phyloP scores from a whole-genome alignment of 2,888 invertebrate genomes.

The Scrobipalpa costella region DNA sequence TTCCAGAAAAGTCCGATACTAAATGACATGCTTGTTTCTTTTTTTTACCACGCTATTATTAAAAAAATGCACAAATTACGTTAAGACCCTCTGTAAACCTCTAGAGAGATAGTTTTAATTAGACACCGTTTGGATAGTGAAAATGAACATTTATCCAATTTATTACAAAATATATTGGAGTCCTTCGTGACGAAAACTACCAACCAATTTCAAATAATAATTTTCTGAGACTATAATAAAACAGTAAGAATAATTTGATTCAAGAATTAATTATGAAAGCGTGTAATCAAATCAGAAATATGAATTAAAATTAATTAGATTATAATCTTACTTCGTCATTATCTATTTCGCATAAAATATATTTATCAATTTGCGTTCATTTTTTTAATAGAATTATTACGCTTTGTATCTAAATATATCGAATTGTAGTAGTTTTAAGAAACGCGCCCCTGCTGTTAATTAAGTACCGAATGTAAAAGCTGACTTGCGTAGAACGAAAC shows the following conservation, averaged over 20 bases:
- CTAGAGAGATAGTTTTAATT: constrained; percentile 29
- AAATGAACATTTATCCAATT: not conserved
- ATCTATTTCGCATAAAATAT: not conserved
- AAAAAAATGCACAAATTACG: not conserved
- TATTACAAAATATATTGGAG: not conserved
- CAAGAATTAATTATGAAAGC: not conserved
- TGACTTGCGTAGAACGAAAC: not conserved
- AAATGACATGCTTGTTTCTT: too few relatives aligned
- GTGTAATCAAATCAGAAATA: not conserved
- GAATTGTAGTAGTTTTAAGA: too few relatives aligned
- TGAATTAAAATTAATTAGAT: constrained; percentile 1
- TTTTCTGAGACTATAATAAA: not conserved
- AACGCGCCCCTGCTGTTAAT: constrained; percentile 48
- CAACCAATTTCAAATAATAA: not conserved
- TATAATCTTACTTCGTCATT: not conserved
- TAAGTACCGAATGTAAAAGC: constrained; percentile 52
- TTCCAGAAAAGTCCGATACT: too few relatives aligned
- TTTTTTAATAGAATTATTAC: not conserved
- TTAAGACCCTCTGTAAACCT: not conserved
- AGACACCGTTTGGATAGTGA: not conserved
- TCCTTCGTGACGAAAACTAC: not conserved
- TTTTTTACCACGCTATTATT: not conserved
- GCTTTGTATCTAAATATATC: too few relatives aligned
- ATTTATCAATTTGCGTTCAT: not conserved
- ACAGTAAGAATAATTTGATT: not conserved